phyloP scores from a whole-genome alignment of 1,140 invertebrate genomes.

The Odontomachus brunneus region DNA sequence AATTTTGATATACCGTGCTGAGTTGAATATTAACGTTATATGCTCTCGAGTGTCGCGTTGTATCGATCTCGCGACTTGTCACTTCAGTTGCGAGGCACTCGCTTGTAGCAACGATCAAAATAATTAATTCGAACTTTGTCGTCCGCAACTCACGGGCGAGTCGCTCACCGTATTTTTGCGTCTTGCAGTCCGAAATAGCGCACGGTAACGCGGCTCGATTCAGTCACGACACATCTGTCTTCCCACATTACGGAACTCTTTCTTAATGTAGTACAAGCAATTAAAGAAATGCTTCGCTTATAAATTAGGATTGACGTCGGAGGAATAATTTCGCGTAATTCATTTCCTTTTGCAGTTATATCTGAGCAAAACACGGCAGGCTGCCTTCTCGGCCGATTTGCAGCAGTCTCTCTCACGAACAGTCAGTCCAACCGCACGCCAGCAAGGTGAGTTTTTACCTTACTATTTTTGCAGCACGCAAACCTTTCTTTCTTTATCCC shows the following conservation, averaged over 20 bases:
- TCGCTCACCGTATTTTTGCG: slow-evolving; percentile 10
- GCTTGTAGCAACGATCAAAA: slow-evolving; percentile 5
- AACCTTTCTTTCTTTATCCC: not conserved
- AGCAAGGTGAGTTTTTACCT: slow-evolving; percentile 80
- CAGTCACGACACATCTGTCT: slow-evolving; percentile 54
- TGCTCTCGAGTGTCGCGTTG: not conserved
- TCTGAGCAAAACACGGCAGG: slow-evolving; percentile 82
- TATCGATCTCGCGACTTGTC: not conserved
- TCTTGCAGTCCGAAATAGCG: slow-evolving; percentile 31
- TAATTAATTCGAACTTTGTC: slow-evolving; percentile 30
- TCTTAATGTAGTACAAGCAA: slow-evolving; percentile 46
- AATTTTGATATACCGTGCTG: not conserved
- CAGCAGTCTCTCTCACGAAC: slow-evolving; percentile 75
- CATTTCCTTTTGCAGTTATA: slow-evolving; percentile 78
- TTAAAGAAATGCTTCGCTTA: slow-evolving; percentile 53
- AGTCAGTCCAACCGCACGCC: slow-evolving; percentile 78
- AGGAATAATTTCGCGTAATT: slow-evolving; percentile 56
- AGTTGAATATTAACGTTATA: not conserved
- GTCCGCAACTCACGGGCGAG: slow-evolving; percentile 16
- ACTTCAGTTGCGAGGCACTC: not conserved
- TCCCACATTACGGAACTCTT: slow-evolving; percentile 26
- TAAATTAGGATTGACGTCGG: slow-evolving; percentile 59
- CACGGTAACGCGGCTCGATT: slow-evolving; percentile 25
- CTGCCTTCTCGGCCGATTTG: slow-evolving; percentile 73
- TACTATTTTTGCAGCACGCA: slow-evolving; percentile 30